Percentiles rank a stretch among this genome's conserved stretches.
phyloP scores from a whole-genome alignment of 2,797 vertebrate genomes.

The Eleutherodactylus coqui region DNA sequence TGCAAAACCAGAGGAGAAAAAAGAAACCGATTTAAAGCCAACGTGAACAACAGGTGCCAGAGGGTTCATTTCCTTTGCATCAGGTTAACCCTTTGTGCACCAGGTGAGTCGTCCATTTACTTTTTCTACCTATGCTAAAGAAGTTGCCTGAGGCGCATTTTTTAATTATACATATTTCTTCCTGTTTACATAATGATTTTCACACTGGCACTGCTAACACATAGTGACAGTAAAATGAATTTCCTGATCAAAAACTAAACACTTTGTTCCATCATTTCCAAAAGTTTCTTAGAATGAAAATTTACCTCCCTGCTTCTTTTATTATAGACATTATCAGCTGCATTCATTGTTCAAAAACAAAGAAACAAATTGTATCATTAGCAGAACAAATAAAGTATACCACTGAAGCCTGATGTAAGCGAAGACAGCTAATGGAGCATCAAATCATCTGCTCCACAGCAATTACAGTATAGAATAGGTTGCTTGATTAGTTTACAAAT shows the following conservation, averaged over 20 bases:
- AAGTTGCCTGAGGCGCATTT: too few species aligned
- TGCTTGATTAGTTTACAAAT: conserved; percentile 44
- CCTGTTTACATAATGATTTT: background rate
- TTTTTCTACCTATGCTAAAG: too few species aligned
- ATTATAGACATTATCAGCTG: conserved; percentile 16
- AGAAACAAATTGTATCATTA: conserved; percentile 44
- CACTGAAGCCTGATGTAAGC: conserved; percentile 10
- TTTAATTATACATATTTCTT: too few species aligned
- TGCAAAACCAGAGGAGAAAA: too few species aligned
- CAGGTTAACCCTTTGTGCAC: too few species aligned
- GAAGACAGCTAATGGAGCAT: conserved; percentile 45
- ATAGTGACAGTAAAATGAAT: background rate
- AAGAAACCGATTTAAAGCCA: too few species aligned
- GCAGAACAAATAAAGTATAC: conserved; percentile 45
- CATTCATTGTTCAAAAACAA: conserved; percentile 46
- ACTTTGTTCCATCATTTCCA: background rate
- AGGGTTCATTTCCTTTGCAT: too few species aligned
- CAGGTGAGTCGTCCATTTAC: too few species aligned
- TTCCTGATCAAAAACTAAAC: background rate
- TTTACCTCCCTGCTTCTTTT: background rate
- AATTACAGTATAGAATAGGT: conserved; percentile 48
- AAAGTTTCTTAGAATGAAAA: background rate
- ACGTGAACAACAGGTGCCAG: too few species aligned
- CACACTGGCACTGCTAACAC: background rate
- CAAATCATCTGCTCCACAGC: conserved; percentile 40